phyloP scores from a whole-genome alignment of 2,797 vertebrate species.

The Epinephelus malabaricus region DNA sequence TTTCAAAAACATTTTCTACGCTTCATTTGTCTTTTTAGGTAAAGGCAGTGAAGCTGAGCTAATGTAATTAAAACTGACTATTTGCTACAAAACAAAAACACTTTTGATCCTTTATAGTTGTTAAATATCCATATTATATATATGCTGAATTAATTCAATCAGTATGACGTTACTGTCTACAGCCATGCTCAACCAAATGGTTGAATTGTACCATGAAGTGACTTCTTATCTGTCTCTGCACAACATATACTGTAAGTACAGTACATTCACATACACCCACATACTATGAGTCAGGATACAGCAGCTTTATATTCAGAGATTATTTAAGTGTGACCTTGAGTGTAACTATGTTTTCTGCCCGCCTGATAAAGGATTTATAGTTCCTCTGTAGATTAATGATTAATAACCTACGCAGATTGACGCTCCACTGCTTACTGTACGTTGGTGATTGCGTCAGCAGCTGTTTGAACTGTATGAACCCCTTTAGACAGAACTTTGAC shows the following conservation, averaged over 20 bases:
- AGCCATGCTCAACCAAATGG: too few species aligned
- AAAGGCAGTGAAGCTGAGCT: too few species aligned
- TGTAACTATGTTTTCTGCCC: constrained; percentile 19
- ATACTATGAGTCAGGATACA: constrained; percentile 15
- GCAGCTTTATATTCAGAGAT: constrained; percentile 12
- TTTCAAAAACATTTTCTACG: too few species aligned
- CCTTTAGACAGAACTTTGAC: not conserved
- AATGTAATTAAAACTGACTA: too few species aligned
- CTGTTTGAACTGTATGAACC: not conserved
- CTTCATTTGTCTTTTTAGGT: too few species aligned
- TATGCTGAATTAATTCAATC: too few species aligned
- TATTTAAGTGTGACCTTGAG: constrained; percentile 51
- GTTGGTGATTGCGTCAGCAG: not conserved
- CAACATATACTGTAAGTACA: not conserved
- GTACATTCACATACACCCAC: not conserved
- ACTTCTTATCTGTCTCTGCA: not conserved
- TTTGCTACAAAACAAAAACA: too few species aligned
- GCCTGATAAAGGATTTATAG: constrained; percentile 44
- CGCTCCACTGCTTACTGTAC: not conserved
- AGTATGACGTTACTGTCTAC: too few species aligned
- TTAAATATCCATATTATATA: too few species aligned
- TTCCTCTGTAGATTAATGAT: constrained; percentile 47
- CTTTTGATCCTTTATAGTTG: too few species aligned
- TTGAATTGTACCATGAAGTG: too few species aligned
- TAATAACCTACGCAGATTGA: constrained; percentile 21